Evolutionary conservation across 2,888 invertebrate species (phyloP).

Genomic region (Drosophila helvetica): DNA sequence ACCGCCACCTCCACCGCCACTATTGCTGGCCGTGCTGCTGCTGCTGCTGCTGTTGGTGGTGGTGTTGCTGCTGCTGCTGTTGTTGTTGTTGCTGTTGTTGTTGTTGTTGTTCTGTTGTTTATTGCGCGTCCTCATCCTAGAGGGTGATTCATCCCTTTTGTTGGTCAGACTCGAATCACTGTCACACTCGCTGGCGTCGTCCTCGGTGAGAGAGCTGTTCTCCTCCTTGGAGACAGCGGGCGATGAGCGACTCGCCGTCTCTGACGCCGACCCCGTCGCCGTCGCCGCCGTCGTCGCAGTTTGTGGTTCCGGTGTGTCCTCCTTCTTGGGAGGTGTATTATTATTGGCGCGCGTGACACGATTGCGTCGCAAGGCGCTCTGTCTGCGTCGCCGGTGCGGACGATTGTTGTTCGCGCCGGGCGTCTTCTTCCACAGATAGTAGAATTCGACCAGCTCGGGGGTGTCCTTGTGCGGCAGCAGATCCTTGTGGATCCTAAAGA

Average conservation of each 20-base stretch:
- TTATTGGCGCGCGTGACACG: constrained; percentile 92
- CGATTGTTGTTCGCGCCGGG: constrained; percentile 98
- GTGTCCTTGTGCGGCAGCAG: constrained; percentile 98
- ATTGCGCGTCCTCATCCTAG: constrained; percentile 94
- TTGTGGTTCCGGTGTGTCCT: constrained; percentile 88
- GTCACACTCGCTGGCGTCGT: constrained; percentile 97
- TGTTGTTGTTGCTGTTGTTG: constrained; percentile 78
- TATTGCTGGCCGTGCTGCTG: constrained; percentile 77
- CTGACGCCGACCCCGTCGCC: constrained; percentile 82
- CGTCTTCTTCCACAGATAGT: constrained; percentile 99
- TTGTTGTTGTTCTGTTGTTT: constrained; percentile 89
- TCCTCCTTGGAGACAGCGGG: constrained; percentile 89
- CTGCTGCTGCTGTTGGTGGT: constrained; percentile 69
- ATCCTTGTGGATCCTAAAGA: constrained; percentile 98
- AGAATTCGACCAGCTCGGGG: constrained; percentile 98
- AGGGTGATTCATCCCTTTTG: constrained; percentile 90
- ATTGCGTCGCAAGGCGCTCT: constrained; percentile 93
- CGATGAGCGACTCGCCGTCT: constrained; percentile 86
- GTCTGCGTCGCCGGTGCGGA: constrained; percentile 94
- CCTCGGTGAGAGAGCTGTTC: constrained; percentile 92
- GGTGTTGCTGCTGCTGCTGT: constrained; percentile 85
- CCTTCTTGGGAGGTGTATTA: constrained; percentile 92
- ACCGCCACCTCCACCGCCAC: constrained; percentile 83
- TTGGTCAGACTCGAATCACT: constrained; percentile 95
- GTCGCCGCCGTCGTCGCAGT: constrained; percentile 83